Base-by-base conservation (phyloP, 2,797 vertebrate genomes). In the Anas flavirostris region DNA sequence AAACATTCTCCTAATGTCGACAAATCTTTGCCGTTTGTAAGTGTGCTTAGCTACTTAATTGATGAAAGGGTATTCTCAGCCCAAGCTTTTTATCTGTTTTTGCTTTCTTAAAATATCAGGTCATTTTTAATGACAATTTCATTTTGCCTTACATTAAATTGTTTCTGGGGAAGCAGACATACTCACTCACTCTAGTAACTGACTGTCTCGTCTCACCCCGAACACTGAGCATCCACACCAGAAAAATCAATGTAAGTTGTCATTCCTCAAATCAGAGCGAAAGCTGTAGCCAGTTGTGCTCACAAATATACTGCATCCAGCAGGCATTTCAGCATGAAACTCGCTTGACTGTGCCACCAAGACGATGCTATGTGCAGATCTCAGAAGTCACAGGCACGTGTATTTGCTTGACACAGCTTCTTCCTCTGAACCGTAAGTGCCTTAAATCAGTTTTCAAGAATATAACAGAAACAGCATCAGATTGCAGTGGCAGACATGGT, bases 61-160 rank as follows among this genome's bases (percentile, higher is more conserved):
- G 50, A 55, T 9, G 1, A 67, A 66, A 73, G 46, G 29, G 5
- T 46, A 7, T 84, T 85, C 72, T 67, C 56, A 72, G 25, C 25
- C 69, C 35, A 5, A 10, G 44, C 67, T 64, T 55, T 50, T 0
- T 63, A 11, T 52, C 92, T 91, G 43, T 6, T 88, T 56, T 44
- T 35, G 12, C 73, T 33, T 39, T 60, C 21, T 52, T 55, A 92
- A 93, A 76, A 85, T 55, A 86, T 25, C 67, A 28, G 43, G 50
- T n/a, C 23, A 4, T 37, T 76, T 90, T 2, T 72, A 91, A 72
- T 39, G 31, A 76, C 50, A 11, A 2, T 73, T 83, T 46, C 44
- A 11, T 85, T 85, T 96, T 72, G 23, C 48, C 62, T 68, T 79
- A 75, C 76, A 41, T 92, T 86, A 75, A 18, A 37, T 68, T 53